Evolutionary conservation across 2,888 invertebrate species (phyloP), one percentile per base, ranked within the genome.

Genomic region (Elysia crispata): DNA sequence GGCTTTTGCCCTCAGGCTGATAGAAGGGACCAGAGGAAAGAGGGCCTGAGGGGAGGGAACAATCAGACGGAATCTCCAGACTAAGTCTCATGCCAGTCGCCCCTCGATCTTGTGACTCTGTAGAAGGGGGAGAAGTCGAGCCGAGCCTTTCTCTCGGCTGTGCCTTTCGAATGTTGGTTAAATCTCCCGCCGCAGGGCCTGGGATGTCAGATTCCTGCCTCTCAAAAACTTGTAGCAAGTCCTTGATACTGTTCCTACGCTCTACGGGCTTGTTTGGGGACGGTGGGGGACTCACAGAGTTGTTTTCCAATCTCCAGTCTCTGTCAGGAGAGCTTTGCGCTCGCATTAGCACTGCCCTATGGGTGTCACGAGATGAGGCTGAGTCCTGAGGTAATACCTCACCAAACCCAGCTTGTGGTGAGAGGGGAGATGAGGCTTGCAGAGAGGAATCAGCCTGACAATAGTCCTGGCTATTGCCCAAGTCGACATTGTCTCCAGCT

Each of bases 181-280:
- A 33, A 8, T 66, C n/a, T 13, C 25, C 25, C 76, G 66, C 82
- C 78, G 72, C 79, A 50, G 69, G 79, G n/a, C n/a, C n/a, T n/a
- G n/a, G n/a, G n/a, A n/a, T n/a, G 54, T 78, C 77, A 67, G 25
- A 74, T 49, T 69, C 82, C 81, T 72, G 83, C 83, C 62, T 86
- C 82, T 90, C 89, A 82, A 90, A 90, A 64, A 87, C 84, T 76
- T 88, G 86, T 76, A 85, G 84, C 41, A 90, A 80, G 81, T 90
- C 90, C 78, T 89, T 89, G 76, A 90, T 90, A 84, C 90, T 90
- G n/a, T 88, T 89, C 69, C 87, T 82, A 11, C 89, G 83, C 81
- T 89, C 86, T 70, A 85, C 83, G 0, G 25, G 28, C 6, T 41
- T 69, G 28, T 64, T 54, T 20, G 76, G 66, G n/a, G 78, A 54